Percentiles rank a stretch among this genome's conserved stretches.
phyloP scores from a whole-genome alignment of 2,797 vertebrate species.

The Rhodeus uyekii region DNA sequence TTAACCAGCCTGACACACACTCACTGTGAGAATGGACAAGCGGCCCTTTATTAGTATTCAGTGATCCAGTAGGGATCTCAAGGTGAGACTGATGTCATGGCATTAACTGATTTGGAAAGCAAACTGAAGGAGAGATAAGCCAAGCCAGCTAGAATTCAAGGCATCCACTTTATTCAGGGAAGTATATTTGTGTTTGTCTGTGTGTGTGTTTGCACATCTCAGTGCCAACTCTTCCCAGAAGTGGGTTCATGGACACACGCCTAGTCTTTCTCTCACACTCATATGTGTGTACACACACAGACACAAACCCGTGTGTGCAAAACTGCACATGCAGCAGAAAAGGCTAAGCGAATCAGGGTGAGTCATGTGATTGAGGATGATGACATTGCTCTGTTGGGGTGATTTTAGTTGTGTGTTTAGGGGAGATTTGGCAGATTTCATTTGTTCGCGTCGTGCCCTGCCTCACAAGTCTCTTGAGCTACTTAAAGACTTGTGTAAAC shows the following conservation, averaged over 20 bases:
- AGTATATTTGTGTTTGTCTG: constrained; percentile 40
- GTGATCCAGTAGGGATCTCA: constrained; percentile 29
- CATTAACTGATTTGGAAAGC: constrained; percentile 54
- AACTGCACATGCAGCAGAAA: constrained; percentile 28
- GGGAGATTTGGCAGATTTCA: not conserved
- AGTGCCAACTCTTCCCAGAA: constrained; percentile 49
- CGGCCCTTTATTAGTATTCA: constrained; percentile 52
- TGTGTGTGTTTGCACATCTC: constrained; percentile 35
- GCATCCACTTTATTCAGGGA: constrained; percentile 58
- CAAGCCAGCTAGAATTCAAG: constrained; percentile 59
- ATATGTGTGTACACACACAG: not conserved
- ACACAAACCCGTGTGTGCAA: not conserved
- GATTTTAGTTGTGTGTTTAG: constrained; percentile 20
- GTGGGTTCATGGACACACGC: constrained; percentile 48
- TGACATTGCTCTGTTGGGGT: not conserved
- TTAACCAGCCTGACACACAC: not conserved
- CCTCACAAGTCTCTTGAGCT: not conserved
- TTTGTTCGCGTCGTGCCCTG: not conserved
- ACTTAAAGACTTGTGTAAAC: not conserved
- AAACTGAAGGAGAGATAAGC: constrained; percentile 61
- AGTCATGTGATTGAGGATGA: constrained; percentile 7
- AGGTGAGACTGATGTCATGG: constrained; percentile 68
- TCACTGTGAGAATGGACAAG: constrained; percentile 37
- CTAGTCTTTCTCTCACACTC: constrained; percentile 16
- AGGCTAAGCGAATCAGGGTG: not conserved